Percentiles rank a stretch among this genome's conserved stretches.
Evolutionary conservation across 2,888 invertebrate genomes (phyloP).

Genomic region (Phytoseiulus persimilis): DNA sequence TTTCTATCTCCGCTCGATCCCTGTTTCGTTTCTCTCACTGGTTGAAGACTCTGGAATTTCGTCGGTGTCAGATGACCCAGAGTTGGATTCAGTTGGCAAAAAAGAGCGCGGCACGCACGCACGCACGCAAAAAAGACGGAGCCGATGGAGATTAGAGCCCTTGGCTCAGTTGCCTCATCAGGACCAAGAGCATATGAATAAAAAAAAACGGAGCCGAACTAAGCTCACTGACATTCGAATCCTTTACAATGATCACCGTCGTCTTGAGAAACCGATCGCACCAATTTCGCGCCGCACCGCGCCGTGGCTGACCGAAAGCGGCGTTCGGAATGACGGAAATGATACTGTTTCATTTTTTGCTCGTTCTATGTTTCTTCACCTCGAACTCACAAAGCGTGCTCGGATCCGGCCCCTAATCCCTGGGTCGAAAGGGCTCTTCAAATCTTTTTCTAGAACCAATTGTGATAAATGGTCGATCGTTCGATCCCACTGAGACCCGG

Average conservation of each 20-base stretch:
- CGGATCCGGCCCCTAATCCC: not conserved
- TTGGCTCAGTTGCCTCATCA: not conserved
- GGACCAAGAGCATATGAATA: not conserved
- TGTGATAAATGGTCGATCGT: not conserved
- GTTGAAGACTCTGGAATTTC: not conserved
- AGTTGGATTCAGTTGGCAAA: not conserved
- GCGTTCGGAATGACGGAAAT: not conserved
- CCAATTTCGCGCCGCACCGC: not conserved
- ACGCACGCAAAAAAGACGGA: not conserved
- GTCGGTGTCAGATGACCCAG: not conserved
- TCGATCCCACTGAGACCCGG: not conserved
- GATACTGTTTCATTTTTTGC: not conserved
- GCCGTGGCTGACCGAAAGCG: not conserved
- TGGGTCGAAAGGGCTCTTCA: not conserved
- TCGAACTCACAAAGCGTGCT: not conserved
- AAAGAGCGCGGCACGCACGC: not conserved
- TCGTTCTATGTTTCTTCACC: not conserved
- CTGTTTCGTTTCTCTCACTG: not conserved
- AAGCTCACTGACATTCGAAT: not conserved
- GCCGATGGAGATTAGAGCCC: not conserved
- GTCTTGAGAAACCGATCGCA: not conserved
- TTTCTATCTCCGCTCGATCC: too few relatives aligned
- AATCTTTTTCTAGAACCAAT: not conserved
- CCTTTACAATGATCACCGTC: not conserved
- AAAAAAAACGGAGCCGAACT: not conserved